Percentiles rank a stretch among this genome's conserved stretches.
These are phyloP conservation scores for Xenopus tropicalis DNA, from an alignment of 2,113 vertebrate genomes.

Conservation along the genomic window DNA sequence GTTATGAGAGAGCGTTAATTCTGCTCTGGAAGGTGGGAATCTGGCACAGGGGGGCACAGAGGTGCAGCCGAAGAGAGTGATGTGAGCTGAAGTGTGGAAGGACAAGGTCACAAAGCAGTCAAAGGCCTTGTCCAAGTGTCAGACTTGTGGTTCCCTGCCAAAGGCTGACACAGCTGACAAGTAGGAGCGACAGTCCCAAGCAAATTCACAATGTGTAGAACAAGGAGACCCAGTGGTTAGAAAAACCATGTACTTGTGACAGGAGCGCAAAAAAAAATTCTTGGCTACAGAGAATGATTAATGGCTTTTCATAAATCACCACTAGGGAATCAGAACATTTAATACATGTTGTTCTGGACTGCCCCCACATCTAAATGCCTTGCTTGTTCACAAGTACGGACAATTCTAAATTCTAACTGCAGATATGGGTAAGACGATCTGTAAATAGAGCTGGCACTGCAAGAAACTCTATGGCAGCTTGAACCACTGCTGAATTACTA, in stretches of 20 bases:
- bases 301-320: background rate
- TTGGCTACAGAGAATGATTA: background rate
- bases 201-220: conserved; percentile 8
- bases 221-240: conserved; percentile 16
- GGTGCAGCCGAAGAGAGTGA: conserved; percentile 30
- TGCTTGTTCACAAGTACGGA: background rate
- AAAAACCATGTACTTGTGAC: background rate
- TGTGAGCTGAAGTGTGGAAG: conserved; percentile 25
- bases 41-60: conserved; percentile 8
- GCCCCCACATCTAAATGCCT: background rate
- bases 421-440: background rate
- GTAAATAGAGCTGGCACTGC: background rate
- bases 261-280: background rate
- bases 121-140: conserved; percentile 23
- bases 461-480: background rate
- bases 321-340: background rate
- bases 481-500: too few species aligned
- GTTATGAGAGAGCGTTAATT: conserved; percentile 45
- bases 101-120: conserved; percentile 43
- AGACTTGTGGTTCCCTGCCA: conserved; percentile 6
- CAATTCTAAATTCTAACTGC: background rate
- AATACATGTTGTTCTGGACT: too few species aligned
- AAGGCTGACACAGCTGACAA: conserved; percentile 25
- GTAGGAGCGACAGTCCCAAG: background rate
- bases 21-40: conserved; percentile 43